A percentile compares a stretch with the other conserved stretches of the same genome.
Conservation (phyloP, 1,140 invertebrate species). For the Harlomillsia oculata region DNA sequence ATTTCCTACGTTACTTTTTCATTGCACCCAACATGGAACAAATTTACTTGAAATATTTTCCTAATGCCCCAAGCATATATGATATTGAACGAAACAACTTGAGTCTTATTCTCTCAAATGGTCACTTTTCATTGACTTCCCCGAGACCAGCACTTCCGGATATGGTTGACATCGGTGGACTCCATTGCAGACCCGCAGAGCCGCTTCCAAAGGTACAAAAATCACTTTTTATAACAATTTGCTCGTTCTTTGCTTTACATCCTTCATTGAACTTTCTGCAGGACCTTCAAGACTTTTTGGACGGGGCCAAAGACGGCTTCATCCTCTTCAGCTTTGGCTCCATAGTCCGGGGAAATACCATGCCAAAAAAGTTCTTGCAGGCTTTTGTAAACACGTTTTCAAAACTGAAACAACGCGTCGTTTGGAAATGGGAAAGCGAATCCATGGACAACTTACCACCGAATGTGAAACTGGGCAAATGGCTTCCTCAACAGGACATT, state of each 20-base stretch:
- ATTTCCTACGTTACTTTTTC: not conserved
- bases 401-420: constrained; percentile 43
- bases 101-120: constrained; percentile 48
- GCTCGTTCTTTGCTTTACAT: not conserved
- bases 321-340: constrained; percentile 54
- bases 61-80: constrained; percentile 40
- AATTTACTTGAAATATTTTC: not conserved
- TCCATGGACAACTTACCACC: constrained; percentile 35
- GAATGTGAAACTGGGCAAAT: constrained; percentile 44
- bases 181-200: constrained; percentile 4
- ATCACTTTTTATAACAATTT: not conserved
- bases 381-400: constrained; percentile 18
- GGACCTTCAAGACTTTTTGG: constrained; percentile 22
- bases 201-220: not conserved
- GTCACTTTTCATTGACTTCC: constrained; percentile 45
- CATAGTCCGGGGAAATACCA: constrained; percentile 43
- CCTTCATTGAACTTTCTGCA: not conserved
- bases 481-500: constrained; percentile 21
- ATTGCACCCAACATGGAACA: not conserved
- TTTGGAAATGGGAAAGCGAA: constrained; percentile 49
- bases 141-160: constrained; percentile 43
- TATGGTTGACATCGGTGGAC: constrained; percentile 50
- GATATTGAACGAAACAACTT: constrained; percentile 41
- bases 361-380: constrained; percentile 14
- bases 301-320: constrained; percentile 44